These are phyloP conservation scores for Nylanderia fulva DNA, from an alignment of 1,140 invertebrate genomes.

Conservation along the genomic window DNA sequence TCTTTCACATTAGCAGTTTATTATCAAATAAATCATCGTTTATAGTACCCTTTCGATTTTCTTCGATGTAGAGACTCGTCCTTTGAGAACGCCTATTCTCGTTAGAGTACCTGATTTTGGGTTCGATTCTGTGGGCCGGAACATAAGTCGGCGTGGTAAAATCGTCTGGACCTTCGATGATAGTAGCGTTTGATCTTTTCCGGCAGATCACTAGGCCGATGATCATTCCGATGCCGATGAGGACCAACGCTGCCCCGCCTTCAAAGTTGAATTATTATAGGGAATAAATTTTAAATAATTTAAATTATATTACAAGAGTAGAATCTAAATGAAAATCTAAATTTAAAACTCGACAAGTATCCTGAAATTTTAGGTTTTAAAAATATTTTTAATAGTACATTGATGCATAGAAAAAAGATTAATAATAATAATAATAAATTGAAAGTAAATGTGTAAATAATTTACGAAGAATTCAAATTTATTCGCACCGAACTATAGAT, in stretches of 20 bases:
- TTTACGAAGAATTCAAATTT: not conserved
- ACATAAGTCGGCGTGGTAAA: slow-evolving; percentile 84
- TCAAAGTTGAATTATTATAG: not conserved
- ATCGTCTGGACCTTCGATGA: slow-evolving; percentile 78
- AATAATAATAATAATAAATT: slow-evolving; percentile 3
- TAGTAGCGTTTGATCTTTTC: slow-evolving; percentile 67
- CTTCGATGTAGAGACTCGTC: slow-evolving; percentile 82
- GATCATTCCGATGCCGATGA: slow-evolving; percentile 81
- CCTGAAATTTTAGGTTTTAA: not conserved
- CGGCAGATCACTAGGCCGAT: slow-evolving; percentile 82
- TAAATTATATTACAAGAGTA: not conserved
- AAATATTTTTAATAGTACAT: not conserved
- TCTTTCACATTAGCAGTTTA: not conserved
- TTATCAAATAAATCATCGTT: not conserved
- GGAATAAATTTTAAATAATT: not conserved
- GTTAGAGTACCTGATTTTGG: slow-evolving; percentile 79
- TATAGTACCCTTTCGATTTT: slow-evolving; percentile 81
- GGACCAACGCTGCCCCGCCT: slow-evolving; percentile 78
- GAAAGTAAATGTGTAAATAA: not conserved
- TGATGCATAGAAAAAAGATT: not conserved
- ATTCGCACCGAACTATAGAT: not conserved
- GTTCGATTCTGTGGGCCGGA: slow-evolving; percentile 81
- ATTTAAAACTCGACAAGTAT: not conserved
- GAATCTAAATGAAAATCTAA: not conserved
- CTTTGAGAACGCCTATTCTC: slow-evolving; percentile 80